Evolutionary conservation across 1,140 invertebrate genomes (phyloP), one percentile per base, ranked within the genome.

Genomic region (Kradibia gibbosae): DNA sequence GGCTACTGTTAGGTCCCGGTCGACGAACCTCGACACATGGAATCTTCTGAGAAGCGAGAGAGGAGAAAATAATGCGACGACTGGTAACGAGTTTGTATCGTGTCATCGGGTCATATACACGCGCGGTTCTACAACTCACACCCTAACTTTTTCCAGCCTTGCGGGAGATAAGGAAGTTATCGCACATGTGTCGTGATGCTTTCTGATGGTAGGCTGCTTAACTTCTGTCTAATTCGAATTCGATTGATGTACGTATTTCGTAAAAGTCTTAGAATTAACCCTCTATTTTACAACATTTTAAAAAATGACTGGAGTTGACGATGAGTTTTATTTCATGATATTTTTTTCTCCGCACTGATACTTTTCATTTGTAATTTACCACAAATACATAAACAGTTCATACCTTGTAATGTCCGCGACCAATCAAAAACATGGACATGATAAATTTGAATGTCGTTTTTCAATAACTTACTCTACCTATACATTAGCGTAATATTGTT

Each of bases 31-130:
- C 17, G 36, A 11, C 25, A 17, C 42, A n/a, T 70, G 20, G 22
- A 70, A 70, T 50, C 42, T 72, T 72, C 70, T 25, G 67, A 71
- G 67, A 71, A 45, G 0, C 36, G n/a, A 3, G 20, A 28, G 70
- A 28, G 39, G 45, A 48, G 67, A 72, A 42, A 42, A 72, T 28
- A 50, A 31, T 42, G 25, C 36, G 45, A 50, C 36, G 31, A 42
- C 31, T 25, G 15, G 34, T 17, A 31, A 36, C 36, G 39, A 45
- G 31, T 72, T 73, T 36, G 20, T 57, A 55, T 39, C 72, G 31
- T 53, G 72, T 74, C 72, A 74, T 25, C 72, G 50, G 50, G 50
- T 74, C 50, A 74, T 39, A 34, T n/a, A 22, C 39, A 39, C 50
- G 39, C 5, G n/a, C 25, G 20, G 11, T 3, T 3, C 10, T 53